These are phyloP conservation scores for Ceratotherium simum DNA, from an alignment of 2,113 vertebrate species.

Conservation along the genomic window DNA sequence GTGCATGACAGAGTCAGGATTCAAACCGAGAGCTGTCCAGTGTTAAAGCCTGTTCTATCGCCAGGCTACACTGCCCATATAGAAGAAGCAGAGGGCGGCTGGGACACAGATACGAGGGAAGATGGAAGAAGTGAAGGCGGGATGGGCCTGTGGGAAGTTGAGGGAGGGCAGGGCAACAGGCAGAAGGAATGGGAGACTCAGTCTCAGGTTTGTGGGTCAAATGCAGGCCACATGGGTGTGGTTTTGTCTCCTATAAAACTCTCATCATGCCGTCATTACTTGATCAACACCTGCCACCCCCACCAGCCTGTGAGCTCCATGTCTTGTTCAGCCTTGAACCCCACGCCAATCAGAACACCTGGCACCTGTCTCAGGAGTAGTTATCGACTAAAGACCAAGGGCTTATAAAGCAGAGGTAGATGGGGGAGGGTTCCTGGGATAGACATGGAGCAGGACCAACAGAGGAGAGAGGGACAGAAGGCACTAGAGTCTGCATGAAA, in stretches of 20 bases:
- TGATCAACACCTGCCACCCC: not conserved
- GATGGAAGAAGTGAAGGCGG: not conserved
- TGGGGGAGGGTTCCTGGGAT: not conserved
- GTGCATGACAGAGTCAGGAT: not conserved
- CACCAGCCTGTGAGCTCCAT: not conserved
- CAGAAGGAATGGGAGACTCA: not conserved
- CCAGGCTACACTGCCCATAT: too few species aligned
- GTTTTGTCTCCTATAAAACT: not conserved
- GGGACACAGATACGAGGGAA: not conserved
- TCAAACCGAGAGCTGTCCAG: not conserved
- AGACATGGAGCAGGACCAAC: not conserved
- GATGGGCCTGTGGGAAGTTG: rapidly evolving
- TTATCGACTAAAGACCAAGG: not conserved
- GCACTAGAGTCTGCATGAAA: not conserved
- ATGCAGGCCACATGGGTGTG: not conserved
- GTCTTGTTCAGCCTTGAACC: not conserved
- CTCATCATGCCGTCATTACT: not conserved
- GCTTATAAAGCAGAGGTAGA: not conserved
- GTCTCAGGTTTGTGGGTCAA: not conserved
- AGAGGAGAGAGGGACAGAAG: not conserved
- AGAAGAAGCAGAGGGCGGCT: not conserved
- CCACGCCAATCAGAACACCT: not conserved
- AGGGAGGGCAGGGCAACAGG: not conserved
- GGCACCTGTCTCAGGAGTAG: not conserved
- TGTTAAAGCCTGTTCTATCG: not conserved